Conservation (phyloP, 2,888 invertebrate genomes). For the Lepidochrysops patricia region DNA sequence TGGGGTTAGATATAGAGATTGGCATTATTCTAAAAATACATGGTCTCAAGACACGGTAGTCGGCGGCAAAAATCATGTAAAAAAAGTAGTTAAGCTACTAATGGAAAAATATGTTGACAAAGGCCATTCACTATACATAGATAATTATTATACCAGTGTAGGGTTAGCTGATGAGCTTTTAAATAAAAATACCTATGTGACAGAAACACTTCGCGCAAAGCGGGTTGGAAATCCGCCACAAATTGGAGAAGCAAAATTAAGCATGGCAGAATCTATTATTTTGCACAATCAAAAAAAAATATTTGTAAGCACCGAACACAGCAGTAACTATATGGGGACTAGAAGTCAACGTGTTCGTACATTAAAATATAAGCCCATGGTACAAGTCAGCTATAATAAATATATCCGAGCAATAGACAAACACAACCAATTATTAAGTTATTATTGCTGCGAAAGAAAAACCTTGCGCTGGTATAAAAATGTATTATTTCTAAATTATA, state of each 20-base stretch:
- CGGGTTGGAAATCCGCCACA: constrained; percentile 2
- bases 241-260: constrained; percentile 9
- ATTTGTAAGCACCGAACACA: constrained; percentile 27
- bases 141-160: constrained; percentile 12
- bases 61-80: constrained; percentile 18
- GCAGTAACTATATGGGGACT: constrained; percentile 26
- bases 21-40: constrained; percentile 26
- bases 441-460: constrained; percentile 23
- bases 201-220: constrained; percentile 1
- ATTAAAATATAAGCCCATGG: constrained; percentile 27
- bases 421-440: constrained; percentile 21
- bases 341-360: constrained; percentile 27
- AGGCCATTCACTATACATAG: constrained; percentile 6
- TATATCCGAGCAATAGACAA: constrained; percentile 25
- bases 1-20: constrained; percentile 7
- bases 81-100: constrained; percentile 6
- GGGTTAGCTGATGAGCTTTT: constrained; percentile 12
- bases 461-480: constrained; percentile 26
- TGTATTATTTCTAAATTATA: too few species aligned
- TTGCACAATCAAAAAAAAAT: constrained; percentile 26
- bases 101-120: constrained; percentile 10
- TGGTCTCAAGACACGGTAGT: constrained; percentile 18
- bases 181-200: constrained; percentile 5
- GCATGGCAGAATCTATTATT: constrained; percentile 23
- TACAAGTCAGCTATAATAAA: constrained; percentile 25